Evolutionary conservation across 1,140 invertebrate species (phyloP), one percentile per base, ranked within the genome.

Genomic region (Papilio xuthus): DNA sequence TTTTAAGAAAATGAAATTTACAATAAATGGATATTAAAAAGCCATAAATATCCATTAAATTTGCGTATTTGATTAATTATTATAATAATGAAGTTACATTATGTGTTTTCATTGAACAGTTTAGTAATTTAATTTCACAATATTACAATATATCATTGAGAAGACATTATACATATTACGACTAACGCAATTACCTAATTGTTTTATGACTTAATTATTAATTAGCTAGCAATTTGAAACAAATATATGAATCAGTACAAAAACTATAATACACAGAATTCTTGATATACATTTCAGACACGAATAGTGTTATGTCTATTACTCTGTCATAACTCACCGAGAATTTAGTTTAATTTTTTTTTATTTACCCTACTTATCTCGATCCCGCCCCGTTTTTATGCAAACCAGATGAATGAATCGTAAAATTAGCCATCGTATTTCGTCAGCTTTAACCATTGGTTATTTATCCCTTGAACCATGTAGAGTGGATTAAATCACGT

Each of bases 61-160:
- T n/a, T 23, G 53, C n/a, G 7, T 56, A 4, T 20, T 56, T 56
- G 0, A 56, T 20, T 56, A 56, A 56, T 23, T 20, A 56, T 8
- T 56, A 4, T 56, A 23, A 56, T 56, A 56, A 56, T 56, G 18
- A 56, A 56, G 53, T 18, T 53, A 53, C 4, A 53, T 53, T 56
- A 56, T 23, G 8, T 10, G 20, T 56, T 56, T 7, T 56, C 18
- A 20, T 8, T 56, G 18, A 56, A 56, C 53, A 8, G 53, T 53
- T 53, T 53, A 53, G n/a, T 53, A 53, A 53, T 53, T 53, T 53
- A 53, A 56, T 56, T 56, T 56, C 53, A 56, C 53, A 56, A 56
- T 23, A 56, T 56, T 56, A 56, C 53, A 20, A 7, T 6, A 50
- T 50, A 50, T 56, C 23, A 56, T 56, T 56, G 53, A 6, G 53